Conservation (phyloP, 2,113 vertebrate species). For the Parotia lawesii region DNA sequence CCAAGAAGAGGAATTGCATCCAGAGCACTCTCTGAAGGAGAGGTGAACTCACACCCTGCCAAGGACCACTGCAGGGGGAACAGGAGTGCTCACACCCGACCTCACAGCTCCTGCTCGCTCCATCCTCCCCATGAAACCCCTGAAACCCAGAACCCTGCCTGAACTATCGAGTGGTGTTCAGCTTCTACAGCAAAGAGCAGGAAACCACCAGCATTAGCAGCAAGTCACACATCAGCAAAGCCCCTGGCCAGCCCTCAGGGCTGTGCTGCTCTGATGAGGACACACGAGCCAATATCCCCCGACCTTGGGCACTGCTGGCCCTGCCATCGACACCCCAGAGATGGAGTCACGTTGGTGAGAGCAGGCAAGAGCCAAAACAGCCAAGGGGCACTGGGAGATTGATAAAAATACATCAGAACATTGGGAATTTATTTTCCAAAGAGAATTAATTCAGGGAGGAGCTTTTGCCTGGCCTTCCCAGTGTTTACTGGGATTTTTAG, state of each 20-base stretch:
- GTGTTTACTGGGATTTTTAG: background rate
- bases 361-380: background rate
- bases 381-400: background rate
- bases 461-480: background rate
- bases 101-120: background rate
- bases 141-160: background rate
- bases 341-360: background rate
- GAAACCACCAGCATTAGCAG: background rate
- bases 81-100: background rate
- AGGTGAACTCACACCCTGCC: background rate
- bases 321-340: background rate
- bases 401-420: background rate
- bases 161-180: accelerated
- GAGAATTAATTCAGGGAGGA: background rate
- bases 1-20: background rate
- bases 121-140: background rate
- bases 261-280: background rate
- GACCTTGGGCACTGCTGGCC: background rate
- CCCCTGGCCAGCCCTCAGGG: background rate
- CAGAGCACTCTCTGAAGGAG: background rate
- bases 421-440: background rate
- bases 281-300: background rate
- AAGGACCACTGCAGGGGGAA: background rate
- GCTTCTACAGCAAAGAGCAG: background rate
- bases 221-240: background rate